A percentile compares a stretch with the other conserved stretches of the same genome.
phyloP scores from a whole-genome alignment of 2,113 vertebrate species.

The Edolisoma coerulescens region DNA sequence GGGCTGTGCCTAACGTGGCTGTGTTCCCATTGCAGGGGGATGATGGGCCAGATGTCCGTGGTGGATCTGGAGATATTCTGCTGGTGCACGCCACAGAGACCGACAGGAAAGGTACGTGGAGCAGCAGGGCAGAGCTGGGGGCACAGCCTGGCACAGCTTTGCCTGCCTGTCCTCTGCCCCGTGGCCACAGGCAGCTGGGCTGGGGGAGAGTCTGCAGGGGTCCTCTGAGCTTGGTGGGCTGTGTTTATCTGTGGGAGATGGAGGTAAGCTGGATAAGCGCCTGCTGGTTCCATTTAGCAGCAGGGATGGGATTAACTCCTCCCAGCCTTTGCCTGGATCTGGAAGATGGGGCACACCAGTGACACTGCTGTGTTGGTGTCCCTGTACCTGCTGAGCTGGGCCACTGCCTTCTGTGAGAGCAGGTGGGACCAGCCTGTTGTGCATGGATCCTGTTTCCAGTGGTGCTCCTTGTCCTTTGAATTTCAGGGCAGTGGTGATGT shows the following conservation, averaged over 20 bases:
- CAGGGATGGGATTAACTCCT: slow-evolving; percentile 17
- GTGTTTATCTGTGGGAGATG: not conserved
- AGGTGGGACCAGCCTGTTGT: not conserved
- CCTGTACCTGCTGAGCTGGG: not conserved
- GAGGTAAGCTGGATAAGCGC: slow-evolving; percentile 28
- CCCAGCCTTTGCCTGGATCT: not conserved
- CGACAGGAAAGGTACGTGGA: slow-evolving; percentile 87
- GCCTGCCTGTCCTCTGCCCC: not conserved
- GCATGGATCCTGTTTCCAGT: not conserved
- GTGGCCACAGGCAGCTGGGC: not conserved
- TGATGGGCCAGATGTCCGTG: slow-evolving; percentile 94
- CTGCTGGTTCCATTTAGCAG: not conserved
- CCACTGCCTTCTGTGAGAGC: not conserved
- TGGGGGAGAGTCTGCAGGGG: not conserved
- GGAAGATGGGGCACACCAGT: not conserved
- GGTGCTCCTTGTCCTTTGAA: not conserved
- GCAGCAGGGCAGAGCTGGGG: not conserved
- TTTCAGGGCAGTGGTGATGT: not conserved
- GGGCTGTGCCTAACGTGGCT: not conserved
- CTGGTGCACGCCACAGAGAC: slow-evolving; percentile 97
- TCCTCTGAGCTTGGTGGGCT: not conserved
- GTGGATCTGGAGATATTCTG: slow-evolving; percentile 93
- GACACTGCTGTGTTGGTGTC: not conserved
- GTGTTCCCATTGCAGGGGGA: slow-evolving; percentile 78
- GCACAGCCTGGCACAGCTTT: not conserved